Evolutionary conservation across 2,797 vertebrate genomes (phyloP).

Genomic region (Eupleurogrammus muticus): DNA sequence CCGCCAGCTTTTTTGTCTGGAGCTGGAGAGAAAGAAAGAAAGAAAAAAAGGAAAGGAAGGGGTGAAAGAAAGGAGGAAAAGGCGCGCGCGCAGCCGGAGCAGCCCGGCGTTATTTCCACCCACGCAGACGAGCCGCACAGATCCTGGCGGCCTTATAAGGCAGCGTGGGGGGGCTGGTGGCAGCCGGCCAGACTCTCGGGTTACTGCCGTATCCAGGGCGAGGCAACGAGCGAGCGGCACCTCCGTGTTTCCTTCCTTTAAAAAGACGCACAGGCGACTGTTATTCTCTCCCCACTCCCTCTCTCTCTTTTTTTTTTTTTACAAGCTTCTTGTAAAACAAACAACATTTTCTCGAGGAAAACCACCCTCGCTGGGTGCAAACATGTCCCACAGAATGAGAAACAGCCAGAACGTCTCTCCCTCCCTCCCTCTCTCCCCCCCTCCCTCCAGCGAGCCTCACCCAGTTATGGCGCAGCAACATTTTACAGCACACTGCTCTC

Average conservation of each 20-base stretch:
- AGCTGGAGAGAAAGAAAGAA: slow-evolving; percentile 4
- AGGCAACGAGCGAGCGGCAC: slow-evolving; percentile 51
- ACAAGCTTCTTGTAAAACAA: slow-evolving; percentile 26
- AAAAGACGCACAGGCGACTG: neutral
- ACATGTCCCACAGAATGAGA: slow-evolving; percentile 25
- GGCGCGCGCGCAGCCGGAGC: slow-evolving; percentile 31
- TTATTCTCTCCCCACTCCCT: neutral
- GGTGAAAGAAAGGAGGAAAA: neutral
- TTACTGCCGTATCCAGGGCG: slow-evolving; percentile 71
- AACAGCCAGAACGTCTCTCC: slow-evolving; percentile 34
- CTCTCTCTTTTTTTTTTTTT: too few relatives aligned
- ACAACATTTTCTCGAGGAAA: slow-evolving; percentile 23
- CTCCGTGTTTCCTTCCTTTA: slow-evolving; percentile 40
- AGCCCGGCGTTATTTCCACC: slow-evolving; percentile 61
- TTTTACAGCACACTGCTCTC: slow-evolving; percentile 77
- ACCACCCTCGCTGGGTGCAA: slow-evolving; percentile 15
- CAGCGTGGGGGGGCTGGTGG: slow-evolving; percentile 70
- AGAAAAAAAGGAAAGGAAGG: slow-evolving; percentile 11
- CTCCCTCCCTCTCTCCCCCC: slow-evolving; percentile 10
- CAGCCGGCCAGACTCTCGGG: slow-evolving; percentile 74
- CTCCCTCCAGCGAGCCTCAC: slow-evolving; percentile 73
- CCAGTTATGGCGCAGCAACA: slow-evolving; percentile 84
- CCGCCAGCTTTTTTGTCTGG: slow-evolving; percentile 18
- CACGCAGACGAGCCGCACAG: slow-evolving; percentile 54
- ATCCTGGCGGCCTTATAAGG: slow-evolving; percentile 84